Evolutionary conservation across 2,113 vertebrate genomes (phyloP), one percentile per base, ranked within the genome.

Genomic region (Clarias gariepinus): DNA sequence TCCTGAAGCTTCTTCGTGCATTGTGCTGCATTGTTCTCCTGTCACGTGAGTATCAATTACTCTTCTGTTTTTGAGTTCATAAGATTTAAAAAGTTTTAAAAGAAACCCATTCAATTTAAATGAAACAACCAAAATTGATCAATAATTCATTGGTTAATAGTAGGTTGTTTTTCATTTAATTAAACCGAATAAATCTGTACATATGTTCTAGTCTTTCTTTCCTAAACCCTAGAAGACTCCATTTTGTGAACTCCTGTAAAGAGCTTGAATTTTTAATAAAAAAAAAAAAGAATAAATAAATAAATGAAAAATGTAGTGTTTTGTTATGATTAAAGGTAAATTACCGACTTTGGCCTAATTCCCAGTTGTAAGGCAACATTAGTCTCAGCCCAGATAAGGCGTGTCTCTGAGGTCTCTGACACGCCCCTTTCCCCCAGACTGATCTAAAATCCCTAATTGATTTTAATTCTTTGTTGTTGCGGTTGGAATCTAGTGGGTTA

Each of bases 11-110:
- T 81, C 63, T 81, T 47, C 92, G 89, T 88, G 63, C 90, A 15
- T 68, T 94, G 73, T 92, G 90, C 86, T 92, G 91, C 69, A 52
- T 95, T 18, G 57, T 86, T 85, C 74, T 93, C 88, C 90, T 95
- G 74, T 85, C 94, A 84, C 93, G 94, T 95, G 41, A 90, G 93
- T 88, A 81, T 33, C 57, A 2, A 52, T 36, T 84, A 4, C 78
- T 78, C 3, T 30, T 36, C 16, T 13, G 6, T 52, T 76, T 76
- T n/a, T 76, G 21, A 76, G 41, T 77, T 52, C 74, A 53, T 25
- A 21, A 41, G 9, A 13, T 76, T 76, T 76, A 23, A 23, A 25
- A 47, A 47, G 41, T 52, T 52, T 0, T 52, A 47, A 47, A 47
- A 47, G 47, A 8, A 47, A 16, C 13, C 74, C 52, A 55, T 78